These are phyloP conservation scores for Manacus vitellinus DNA, from an alignment of 2,113 vertebrate species.

Conservation along the genomic window DNA sequence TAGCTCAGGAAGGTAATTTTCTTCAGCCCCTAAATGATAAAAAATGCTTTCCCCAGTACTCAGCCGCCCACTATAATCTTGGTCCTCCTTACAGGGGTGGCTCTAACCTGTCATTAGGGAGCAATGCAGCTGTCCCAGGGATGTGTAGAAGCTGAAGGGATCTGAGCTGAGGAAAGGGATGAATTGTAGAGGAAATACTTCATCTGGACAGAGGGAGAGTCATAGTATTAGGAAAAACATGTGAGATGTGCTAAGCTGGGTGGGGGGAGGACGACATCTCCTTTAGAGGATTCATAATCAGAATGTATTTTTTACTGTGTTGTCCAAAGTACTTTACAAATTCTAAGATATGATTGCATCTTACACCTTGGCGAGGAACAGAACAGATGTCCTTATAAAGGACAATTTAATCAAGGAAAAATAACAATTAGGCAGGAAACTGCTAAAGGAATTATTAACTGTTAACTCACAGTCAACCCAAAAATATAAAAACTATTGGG, in stretches of 20 bases:
- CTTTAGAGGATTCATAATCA: background rate
- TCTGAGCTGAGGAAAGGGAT: background rate
- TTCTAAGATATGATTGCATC: constrained; percentile 6
- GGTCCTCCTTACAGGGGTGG: background rate
- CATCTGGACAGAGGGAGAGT: background rate
- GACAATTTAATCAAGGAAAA: constrained; percentile 46
- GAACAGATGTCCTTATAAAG: constrained; percentile 50
- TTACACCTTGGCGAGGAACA: constrained; percentile 47
- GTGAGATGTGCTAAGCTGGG: background rate
- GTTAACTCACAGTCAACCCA: background rate
- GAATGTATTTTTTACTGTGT: constrained; percentile 2
- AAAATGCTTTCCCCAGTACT: background rate
- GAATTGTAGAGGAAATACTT: background rate
- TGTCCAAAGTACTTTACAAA: constrained; percentile 35
- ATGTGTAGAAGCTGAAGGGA: background rate
- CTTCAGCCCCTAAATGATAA: background rate
- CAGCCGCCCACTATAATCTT: background rate
- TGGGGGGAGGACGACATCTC: background rate
- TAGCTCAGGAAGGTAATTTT: background rate
- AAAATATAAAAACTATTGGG: background rate
- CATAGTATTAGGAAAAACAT: background rate
- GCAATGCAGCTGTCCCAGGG: background rate
- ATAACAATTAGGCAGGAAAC: constrained; percentile 19
- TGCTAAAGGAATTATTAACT: background rate
- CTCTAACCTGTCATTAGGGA: background rate